Evolutionary conservation across 2,888 invertebrate species (phyloP), one percentile per base, ranked within the genome.

Genomic region (Ecliptopera silaceata): DNA sequence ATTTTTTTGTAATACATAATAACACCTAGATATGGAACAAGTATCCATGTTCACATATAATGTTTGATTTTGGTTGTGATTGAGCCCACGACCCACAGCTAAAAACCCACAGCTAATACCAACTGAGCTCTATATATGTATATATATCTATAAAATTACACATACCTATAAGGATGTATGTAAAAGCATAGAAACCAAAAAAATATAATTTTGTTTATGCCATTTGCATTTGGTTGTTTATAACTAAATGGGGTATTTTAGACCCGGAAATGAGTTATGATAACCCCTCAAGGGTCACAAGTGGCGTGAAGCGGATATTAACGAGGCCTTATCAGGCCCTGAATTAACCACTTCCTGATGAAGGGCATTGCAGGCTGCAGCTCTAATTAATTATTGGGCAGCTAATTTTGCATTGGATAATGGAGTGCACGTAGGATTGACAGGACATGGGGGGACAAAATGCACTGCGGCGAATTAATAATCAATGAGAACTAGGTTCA

Each of bases 231-330:
- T 15, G 29, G 26, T 43, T 48, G 42, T 34, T 42, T 18, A 55
- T 39, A 53, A 36, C 26, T 22, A 31, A 41, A 59, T 20, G 13
- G 42, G 42, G 43, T 46, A 32, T 54, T 53, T 46, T 22, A 39
- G 34, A 47, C 51, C 39, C 43, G 61, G 61, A 54, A 54, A 57
- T 59, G 53, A 68, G 66, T 68, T 66, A 66, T 59, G 70, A 61
- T 57, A 61, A 41, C 54, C 54, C 50, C 50, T 47, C 64, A 67
- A 63, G 56, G 46, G 62, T 71, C 76, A 74, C 81, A 75, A 78
- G 82, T 80, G 77, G 77, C 70, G 69, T 68, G 72, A 61, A 70
- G 60, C 82, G 86, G 85, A 84, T 77, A 85, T 83, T 82, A 80
- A 78, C 75, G 76, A 75, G 75, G 73, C 74, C 77, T 80, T 83